phyloP scores from a whole-genome alignment of 1,140 invertebrate species.

The Tetraneura akinire region DNA sequence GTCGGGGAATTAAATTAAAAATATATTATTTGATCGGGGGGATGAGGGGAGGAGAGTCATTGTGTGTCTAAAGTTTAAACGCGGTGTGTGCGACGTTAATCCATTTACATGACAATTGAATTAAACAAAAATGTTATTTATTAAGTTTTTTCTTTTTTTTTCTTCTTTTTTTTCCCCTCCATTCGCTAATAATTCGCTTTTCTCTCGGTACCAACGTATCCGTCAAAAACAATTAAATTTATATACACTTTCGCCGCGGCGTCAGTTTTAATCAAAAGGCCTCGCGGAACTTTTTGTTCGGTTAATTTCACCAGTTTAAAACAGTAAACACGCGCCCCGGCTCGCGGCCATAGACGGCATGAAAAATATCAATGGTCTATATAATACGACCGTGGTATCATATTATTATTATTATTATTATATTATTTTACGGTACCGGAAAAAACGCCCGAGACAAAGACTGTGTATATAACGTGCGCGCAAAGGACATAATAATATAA shows the following conservation, averaged over 20 bases:
- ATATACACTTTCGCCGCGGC: slow-evolving; percentile 1
- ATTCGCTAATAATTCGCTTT: neutral
- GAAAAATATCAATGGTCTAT: slow-evolving; percentile 37
- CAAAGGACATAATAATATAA: no score
- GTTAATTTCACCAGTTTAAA: slow-evolving; percentile 40
- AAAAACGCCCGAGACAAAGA: slow-evolving; percentile 40
- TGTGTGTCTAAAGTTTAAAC: no score
- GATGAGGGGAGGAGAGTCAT: no score
- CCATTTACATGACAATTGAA: no score
- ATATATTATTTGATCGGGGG: no score
- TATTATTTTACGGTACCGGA: slow-evolving; percentile 31
- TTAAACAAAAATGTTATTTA: neutral
- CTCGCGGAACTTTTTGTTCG: slow-evolving; percentile 19
- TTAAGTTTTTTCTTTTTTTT: no score
- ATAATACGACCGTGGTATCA: slow-evolving; percentile 13
- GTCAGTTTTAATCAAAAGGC: neutral
- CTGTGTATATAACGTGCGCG: no score
- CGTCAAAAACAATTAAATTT: neutral
- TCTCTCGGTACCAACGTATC: neutral
- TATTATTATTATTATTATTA: no score
- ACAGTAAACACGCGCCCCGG: neutral
- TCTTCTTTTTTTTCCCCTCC: no score
- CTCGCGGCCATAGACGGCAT: neutral
- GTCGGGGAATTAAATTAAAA: no score
- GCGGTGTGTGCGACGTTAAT: no score